Evolutionary conservation across 2,797 vertebrate species (phyloP).

Genomic region (Hylomyscus alleni): DNA sequence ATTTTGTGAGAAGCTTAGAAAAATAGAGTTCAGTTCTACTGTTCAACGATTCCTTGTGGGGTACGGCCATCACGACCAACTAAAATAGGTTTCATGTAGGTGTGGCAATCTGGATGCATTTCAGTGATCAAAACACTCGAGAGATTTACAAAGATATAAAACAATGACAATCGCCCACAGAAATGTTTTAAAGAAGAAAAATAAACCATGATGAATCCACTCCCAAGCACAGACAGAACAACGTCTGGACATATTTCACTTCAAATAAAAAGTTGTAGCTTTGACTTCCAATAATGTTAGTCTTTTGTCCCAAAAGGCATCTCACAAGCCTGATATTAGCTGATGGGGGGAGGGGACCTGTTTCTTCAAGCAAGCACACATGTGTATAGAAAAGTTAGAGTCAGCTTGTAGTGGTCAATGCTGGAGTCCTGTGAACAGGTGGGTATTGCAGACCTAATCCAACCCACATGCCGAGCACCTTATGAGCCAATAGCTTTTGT

Average conservation of each 20-base stretch:
- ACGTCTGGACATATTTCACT: not conserved
- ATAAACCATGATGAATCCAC: too few relatives aligned
- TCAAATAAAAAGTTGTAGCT: not conserved
- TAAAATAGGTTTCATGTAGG: not conserved
- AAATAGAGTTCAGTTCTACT: not conserved
- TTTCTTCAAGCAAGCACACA: not conserved
- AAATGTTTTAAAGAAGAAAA: not conserved
- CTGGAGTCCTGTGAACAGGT: not conserved
- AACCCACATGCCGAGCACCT: not conserved
- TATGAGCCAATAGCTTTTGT: not conserved
- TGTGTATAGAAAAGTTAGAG: not conserved
- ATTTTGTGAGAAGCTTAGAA: not conserved
- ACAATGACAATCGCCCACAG: not conserved
- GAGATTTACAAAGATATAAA: not conserved
- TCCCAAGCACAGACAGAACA: not conserved
- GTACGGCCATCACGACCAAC: not conserved
- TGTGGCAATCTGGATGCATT: not conserved
- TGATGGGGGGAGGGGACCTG: not conserved
- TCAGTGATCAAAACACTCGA: not conserved
- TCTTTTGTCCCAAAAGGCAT: not conserved
- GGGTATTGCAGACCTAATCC: not conserved
- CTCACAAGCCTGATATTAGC: not conserved
- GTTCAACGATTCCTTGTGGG: not conserved
- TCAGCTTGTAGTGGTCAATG: not conserved
- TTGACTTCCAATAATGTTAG: not conserved